Percentiles rank a stretch among this genome's conserved stretches.
phyloP scores from a whole-genome alignment of 2,888 invertebrate species.

The Melanargia galathea region DNA sequence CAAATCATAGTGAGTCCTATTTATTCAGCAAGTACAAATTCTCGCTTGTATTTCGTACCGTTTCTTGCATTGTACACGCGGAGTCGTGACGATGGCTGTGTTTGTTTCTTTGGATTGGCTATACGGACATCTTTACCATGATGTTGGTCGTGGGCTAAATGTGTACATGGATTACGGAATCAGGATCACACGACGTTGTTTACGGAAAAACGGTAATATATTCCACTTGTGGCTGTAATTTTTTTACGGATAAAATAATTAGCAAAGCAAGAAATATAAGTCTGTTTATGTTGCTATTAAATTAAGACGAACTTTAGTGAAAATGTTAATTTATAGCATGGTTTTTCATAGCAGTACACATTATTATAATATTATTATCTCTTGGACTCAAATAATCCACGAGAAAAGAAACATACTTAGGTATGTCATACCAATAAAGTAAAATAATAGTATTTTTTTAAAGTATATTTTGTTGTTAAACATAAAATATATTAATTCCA shows the following conservation, averaged over 20 bases:
- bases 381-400: too few species aligned
- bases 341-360: too few species aligned
- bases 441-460: too few species aligned
- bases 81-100: conserved; percentile 29
- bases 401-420: too few species aligned
- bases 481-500: too few species aligned
- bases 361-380: too few species aligned
- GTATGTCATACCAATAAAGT: too few species aligned
- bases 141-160: conserved; percentile 17
- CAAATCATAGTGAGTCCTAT: background rate
- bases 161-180: conserved; percentile 19
- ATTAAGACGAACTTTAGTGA: too few species aligned
- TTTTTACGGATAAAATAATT: conserved; percentile 1
- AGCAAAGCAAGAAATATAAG: background rate
- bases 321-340: too few species aligned
- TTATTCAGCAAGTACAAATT: conserved; percentile 8
- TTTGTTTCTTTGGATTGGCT: conserved; percentile 31
- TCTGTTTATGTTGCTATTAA: background rate
- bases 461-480: too few species aligned
- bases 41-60: conserved; percentile 10
- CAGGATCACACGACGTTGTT: conserved; percentile 24
- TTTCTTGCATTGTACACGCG: conserved; percentile 39
- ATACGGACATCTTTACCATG: conserved; percentile 24
- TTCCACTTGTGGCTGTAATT: background rate
- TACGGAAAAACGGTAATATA: conserved; percentile 17